Evolutionary conservation across 2,113 vertebrate genomes (phyloP), one percentile per base, ranked within the genome.

Genomic region (Solenodon paradoxus): DNA sequence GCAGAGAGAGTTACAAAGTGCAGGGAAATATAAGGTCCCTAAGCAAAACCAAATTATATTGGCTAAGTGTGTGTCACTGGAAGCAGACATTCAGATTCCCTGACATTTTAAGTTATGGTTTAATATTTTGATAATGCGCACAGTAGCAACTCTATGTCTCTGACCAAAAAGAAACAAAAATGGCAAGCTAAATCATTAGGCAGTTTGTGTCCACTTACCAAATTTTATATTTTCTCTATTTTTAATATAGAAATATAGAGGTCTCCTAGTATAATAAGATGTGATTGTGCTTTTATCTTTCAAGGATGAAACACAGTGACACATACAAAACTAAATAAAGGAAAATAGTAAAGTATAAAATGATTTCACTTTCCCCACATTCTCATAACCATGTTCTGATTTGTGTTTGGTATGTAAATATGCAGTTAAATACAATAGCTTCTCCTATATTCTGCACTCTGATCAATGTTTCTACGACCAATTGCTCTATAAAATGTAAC

Each of bases 81-180:
- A 97, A 97, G 82, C 97, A 98, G 98, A 98, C 98, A 97, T 97
- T 96, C 92, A 96, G 98, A 91, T 98, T 98, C 98, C 98, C 97
- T 89, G 95, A 98, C 97, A 97, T 98, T 98, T 98, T 98, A 98
- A 98, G 98, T 98, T 98, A 98, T 98, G 88, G 98, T 98, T 98
- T 98, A 98, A 97, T 98, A 98, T 98, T 98, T 98, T 98, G 97
- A 98, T 98, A 98, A 97, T 93, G 88, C 61, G 35, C 91, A 96
- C 90, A 96, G 95, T 97, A 97, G 55, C 89, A 97, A 19, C 88
- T 94, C 55, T 89, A 85, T 98, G 93, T 97, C 97, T 98, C 96
- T 98, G 83, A 94, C 91, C 96, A 74, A 61, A 92, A 90, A 80
- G 55, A 81, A 84, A 75, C 81, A 93, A 96, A 96, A 97, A 97